Conservation (phyloP, 2,888 invertebrate species). For the Drosophila tripunctata region DNA sequence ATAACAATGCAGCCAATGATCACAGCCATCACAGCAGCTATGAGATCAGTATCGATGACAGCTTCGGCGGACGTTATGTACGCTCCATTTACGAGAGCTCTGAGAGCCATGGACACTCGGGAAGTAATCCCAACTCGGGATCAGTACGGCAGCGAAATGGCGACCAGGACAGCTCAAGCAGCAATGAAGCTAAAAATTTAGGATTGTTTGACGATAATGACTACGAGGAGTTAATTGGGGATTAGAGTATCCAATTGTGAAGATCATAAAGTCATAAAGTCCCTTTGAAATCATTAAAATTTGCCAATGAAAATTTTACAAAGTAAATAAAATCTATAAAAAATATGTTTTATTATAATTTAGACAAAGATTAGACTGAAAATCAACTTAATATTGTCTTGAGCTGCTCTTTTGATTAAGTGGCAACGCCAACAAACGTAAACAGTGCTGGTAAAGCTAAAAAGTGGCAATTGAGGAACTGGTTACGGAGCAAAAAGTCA, state of each 20-base stretch:
- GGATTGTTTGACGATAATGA: slow-evolving; percentile 21
- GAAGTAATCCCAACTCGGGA: slow-evolving; percentile 39
- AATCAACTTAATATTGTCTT: background rate
- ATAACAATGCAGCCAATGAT: background rate
- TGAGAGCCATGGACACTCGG: slow-evolving; percentile 60
- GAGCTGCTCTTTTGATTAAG: too few relatives aligned
- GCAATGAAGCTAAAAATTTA: background rate
- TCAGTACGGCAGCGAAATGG: background rate
- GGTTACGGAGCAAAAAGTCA: background rate
- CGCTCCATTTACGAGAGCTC: slow-evolving; percentile 72
- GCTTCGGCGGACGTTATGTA: slow-evolving; percentile 66
- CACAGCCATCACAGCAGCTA: slow-evolving; percentile 73
- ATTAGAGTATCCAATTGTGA: slow-evolving; percentile 4
- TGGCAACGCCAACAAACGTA: background rate
- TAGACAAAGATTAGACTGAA: background rate
- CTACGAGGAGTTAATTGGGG: slow-evolving; percentile 51
- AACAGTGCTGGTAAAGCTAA: background rate
- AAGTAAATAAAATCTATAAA: slow-evolving; percentile 7
- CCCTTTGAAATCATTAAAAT: slow-evolving; percentile 15
- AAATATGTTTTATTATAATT: background rate
- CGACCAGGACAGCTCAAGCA: background rate
- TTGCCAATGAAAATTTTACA: slow-evolving; percentile 11
- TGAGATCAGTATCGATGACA: slow-evolving; percentile 73
- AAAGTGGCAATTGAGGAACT: background rate
- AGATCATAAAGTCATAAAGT: background rate